These are phyloP conservation scores for Lycodopsis pacificus DNA, from an alignment of 2,797 vertebrate genomes.

Conservation along the genomic window DNA sequence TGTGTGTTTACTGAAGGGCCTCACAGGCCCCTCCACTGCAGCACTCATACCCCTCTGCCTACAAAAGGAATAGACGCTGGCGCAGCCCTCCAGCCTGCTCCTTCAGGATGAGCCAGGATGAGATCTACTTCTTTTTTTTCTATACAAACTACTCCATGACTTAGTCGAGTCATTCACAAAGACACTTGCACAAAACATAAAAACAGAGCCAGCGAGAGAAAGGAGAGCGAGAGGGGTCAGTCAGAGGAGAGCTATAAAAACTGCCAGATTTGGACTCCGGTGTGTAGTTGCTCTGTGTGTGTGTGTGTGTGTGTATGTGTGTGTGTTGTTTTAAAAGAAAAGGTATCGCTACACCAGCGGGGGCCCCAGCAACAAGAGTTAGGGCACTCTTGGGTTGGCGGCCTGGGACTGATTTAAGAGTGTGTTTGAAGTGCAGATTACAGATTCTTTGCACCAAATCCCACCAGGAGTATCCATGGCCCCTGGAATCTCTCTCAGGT, in stretches of 20 bases:
- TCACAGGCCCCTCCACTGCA: conserved; percentile 64
- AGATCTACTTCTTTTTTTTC: conserved; percentile 61
- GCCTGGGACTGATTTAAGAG: conserved; percentile 91
- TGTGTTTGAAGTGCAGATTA: conserved; percentile 90
- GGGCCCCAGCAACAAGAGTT: conserved; percentile 86
- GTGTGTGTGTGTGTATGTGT: conserved; percentile 38
- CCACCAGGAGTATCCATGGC: conserved; percentile 89
- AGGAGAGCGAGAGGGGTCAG: conserved; percentile 73
- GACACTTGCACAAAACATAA: conserved; percentile 72
- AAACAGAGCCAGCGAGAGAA: conserved; percentile 69
- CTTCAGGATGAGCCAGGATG: conserved; percentile 58
- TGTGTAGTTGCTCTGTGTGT: conserved; percentile 53
- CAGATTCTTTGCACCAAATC: conserved; percentile 90
- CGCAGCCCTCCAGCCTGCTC: conserved; percentile 64
- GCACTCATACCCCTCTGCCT: conserved; percentile 73
- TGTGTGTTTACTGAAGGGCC: conserved; percentile 85
- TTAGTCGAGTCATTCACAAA: conserved; percentile 72
- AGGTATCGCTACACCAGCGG: conserved; percentile 79
- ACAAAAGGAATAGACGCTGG: conserved; percentile 64
- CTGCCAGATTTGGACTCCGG: conserved; percentile 72
- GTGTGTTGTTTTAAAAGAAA: conserved; percentile 77
- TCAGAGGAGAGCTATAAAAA: conserved; percentile 83
- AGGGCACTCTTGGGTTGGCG: conserved; percentile 84
- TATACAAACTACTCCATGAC: conserved; percentile 69
- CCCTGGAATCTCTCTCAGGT: conserved; percentile 89